Evolutionary conservation across 2,113 vertebrate species (phyloP), one percentile per base, ranked within the genome.

Genomic region (Elephas maximus): DNA sequence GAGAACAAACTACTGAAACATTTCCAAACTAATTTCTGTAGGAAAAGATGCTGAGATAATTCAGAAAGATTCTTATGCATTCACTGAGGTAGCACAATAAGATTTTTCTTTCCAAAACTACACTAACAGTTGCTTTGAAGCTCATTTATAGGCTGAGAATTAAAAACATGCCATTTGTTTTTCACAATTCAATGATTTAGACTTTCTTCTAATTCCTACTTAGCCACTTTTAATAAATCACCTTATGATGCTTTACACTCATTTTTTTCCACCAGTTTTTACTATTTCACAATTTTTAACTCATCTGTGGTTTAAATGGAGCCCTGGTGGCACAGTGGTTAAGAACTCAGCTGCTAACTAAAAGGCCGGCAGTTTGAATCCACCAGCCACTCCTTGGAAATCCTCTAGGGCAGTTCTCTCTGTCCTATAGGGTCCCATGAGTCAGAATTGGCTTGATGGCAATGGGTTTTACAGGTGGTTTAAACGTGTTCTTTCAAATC

Each of bases 211-310:
- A 79, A 80, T 89, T 95, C 69, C 91, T 48, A 81, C 4, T 48
- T 90, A 60, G 71, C 12, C 17, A 74, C 30, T 93, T 85, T 89
- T 86, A 93, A 91, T 63, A 97, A 86, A 91, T 69, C 62, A 69
- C 30, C 24, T 37, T 67, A 60, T 30, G 44, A 83, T 53, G 26
- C 26, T 82, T 86, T 73, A 82, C 15, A n/a, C 0, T 51, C 53
- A 57, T 26, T 37, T 23, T 60, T 91, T 85, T 76, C 17, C 14
- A 62, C 26, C 20, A 60, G 28, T 74, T 94, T 94, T 9, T 26
- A 57, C 18, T 57, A 65, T 23, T 83, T 84, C 48, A 86, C 7
- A 71, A 60, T 63, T 87, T 93, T 90, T 30, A 84, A 89, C 7
- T 21, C 81, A n/a, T 80, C 77, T 51, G 8, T 53, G 23, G 12